A percentile compares a stretch with the other conserved stretches of the same genome.
phyloP scores from a whole-genome alignment of 1,140 invertebrate genomes.

The Brachionus manjavacas region DNA sequence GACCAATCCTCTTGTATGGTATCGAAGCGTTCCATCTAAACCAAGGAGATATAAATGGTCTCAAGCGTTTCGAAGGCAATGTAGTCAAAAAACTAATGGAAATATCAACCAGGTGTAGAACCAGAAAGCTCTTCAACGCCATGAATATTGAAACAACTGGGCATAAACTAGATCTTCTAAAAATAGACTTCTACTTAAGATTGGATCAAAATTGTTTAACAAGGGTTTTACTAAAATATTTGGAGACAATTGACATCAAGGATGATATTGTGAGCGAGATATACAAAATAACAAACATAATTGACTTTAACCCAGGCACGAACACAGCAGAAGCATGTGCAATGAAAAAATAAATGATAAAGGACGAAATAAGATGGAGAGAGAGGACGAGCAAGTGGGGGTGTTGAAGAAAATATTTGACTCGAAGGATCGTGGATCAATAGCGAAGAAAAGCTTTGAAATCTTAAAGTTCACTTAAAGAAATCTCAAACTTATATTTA shows the following conservation, averaged over 20 bases:
- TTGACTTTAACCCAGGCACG: not conserved
- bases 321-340: not conserved
- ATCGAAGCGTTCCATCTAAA: not conserved
- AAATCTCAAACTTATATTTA: too few species aligned
- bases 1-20: not conserved
- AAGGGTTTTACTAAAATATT: not conserved
- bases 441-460: too few species aligned
- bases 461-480: too few species aligned
- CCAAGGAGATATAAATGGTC: not conserved
- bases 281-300: not conserved
- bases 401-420: too few species aligned
- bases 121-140: not conserved
- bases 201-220: not conserved
- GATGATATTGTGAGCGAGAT: not conserved
- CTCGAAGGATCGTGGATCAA: too few species aligned
- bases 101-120: not conserved
- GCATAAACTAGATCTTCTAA: not conserved
- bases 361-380: too few species aligned
- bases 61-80: not conserved
- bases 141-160: not conserved
- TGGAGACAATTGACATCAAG: not conserved
- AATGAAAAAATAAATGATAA: not conserved
- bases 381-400: too few species aligned
- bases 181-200: not conserved
- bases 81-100: not conserved